A percentile compares a stretch with the other conserved stretches of the same genome.
Evolutionary conservation across 2,113 vertebrate genomes (phyloP).

Genomic region (Acrocephalus kingi): DNA sequence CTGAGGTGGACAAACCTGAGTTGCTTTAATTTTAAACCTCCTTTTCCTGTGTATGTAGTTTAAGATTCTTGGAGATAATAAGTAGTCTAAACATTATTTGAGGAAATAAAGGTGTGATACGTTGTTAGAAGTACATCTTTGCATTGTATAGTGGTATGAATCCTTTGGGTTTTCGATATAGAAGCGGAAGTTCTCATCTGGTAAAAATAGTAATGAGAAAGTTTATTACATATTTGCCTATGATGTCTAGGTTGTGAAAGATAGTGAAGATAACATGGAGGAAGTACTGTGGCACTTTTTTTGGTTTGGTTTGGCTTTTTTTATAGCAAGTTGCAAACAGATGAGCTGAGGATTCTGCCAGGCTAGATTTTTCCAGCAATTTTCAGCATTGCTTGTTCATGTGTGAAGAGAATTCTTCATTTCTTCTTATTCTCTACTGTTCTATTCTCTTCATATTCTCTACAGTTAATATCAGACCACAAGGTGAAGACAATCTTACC

Average conservation of each 20-base stretch:
- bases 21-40: not conserved
- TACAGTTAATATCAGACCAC: not conserved
- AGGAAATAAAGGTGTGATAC: not conserved
- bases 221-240: not conserved
- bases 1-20: not conserved
- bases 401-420: not conserved
- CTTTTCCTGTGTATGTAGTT: not conserved
- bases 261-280: not conserved
- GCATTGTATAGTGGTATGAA: not conserved
- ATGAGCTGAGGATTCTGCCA: not conserved
- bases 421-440: too few species aligned
- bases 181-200: not conserved
- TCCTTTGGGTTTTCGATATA: not conserved
- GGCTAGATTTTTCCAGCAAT: not conserved
- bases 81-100: not conserved
- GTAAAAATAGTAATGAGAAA: not conserved
- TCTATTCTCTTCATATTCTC: too few species aligned
- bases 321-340: not conserved
- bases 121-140: not conserved
- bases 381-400: not conserved
- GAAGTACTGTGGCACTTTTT: not conserved
- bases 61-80: not conserved
- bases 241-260: not conserved
- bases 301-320: not conserved
- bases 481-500: not conserved